Conservation (phyloP, 2,797 vertebrate genomes). For the Taeniopygia guttata region DNA sequence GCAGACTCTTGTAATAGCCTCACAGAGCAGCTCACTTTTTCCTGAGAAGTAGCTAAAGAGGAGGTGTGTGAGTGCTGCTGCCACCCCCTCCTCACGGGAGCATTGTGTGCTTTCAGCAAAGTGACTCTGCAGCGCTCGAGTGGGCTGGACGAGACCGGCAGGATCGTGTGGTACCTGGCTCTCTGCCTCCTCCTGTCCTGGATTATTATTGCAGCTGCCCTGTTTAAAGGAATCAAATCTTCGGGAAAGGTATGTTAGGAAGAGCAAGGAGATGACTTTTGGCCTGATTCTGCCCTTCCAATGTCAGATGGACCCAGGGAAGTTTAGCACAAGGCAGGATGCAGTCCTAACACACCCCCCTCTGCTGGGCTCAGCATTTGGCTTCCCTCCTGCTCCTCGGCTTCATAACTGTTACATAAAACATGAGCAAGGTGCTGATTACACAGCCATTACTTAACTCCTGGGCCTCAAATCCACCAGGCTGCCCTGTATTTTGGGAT, state of each 20-base stretch:
- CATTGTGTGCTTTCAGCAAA: constrained; percentile 73
- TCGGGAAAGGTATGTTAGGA: constrained; percentile 89
- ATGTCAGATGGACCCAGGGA: rapidly evolving
- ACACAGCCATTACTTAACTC: neutral
- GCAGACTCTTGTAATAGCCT: neutral
- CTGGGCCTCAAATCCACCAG: neutral
- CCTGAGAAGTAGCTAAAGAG: neutral
- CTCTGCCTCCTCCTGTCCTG: constrained; percentile 90
- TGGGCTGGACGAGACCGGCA: constrained; percentile 86
- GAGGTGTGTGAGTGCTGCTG: neutral
- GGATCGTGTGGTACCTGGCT: constrained; percentile 91
- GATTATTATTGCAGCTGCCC: constrained; percentile 79
- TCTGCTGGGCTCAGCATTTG: neutral
- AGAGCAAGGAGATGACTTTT: neutral
- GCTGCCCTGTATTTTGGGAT: neutral
- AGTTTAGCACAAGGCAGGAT: neutral
- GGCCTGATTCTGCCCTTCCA: neutral
- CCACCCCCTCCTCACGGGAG: neutral
- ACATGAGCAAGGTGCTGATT: neutral
- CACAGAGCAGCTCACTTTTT: neutral
- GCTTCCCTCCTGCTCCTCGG: neutral
- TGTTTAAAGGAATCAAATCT: constrained; percentile 94
- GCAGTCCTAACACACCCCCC: neutral
- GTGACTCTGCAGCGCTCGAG: constrained; percentile 84
- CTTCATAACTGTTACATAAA: neutral